These are phyloP conservation scores for Pipistrellus pipistrellus DNA, from an alignment of 2,797 vertebrate species.

Conservation along the genomic window DNA sequence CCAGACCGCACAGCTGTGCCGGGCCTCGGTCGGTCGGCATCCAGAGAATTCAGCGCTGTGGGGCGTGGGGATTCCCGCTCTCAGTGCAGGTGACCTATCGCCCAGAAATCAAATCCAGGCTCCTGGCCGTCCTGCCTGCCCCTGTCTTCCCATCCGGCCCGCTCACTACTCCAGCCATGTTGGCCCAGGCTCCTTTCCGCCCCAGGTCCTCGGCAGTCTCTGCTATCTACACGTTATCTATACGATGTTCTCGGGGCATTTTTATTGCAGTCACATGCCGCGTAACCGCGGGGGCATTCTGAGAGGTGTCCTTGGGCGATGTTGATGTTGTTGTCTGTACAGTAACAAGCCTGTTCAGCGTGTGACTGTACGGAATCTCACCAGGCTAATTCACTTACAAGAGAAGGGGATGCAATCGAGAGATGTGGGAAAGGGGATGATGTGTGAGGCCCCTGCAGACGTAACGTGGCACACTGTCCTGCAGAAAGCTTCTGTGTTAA, in stretches of 20 bases:
- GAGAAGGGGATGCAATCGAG: not conserved
- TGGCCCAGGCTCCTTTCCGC: not conserved
- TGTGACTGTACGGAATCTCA: not conserved
- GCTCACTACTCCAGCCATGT: not conserved
- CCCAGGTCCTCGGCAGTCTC: not conserved
- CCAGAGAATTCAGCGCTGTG: not conserved
- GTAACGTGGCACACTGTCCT: fast-evolving
- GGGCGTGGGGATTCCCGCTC: not conserved
- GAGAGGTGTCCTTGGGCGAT: not conserved
- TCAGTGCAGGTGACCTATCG: not conserved
- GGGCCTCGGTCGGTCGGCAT: not conserved
- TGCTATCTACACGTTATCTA: too few relatives aligned
- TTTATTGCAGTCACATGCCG: not conserved
- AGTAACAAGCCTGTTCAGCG: too few relatives aligned
- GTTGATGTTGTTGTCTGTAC: not conserved
- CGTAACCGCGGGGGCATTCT: not conserved
- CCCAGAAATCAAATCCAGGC: not conserved
- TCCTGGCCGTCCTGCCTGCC: not conserved
- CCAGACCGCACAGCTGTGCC: not conserved
- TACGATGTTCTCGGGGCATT: not conserved
- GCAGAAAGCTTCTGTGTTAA: not conserved
- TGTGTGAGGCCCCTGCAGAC: not conserved
- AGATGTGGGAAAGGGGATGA: not conserved
- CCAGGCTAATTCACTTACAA: not conserved
- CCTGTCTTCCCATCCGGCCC: not conserved